Evolutionary conservation across 2,888 invertebrate species (phyloP).

Genomic region (Epicampocera succincta): DNA sequence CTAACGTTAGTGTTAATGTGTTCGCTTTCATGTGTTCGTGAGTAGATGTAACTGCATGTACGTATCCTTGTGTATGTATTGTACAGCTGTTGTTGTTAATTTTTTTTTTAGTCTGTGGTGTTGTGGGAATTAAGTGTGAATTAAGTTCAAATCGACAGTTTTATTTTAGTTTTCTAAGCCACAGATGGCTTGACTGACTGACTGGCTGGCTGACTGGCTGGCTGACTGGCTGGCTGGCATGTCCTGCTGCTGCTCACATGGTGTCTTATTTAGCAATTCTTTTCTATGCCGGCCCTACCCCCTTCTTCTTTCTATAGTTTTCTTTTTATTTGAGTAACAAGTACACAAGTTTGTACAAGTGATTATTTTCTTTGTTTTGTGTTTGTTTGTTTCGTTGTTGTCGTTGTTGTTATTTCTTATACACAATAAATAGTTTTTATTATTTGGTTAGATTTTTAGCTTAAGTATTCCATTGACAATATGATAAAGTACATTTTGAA

Average conservation of each 20-base stretch:
- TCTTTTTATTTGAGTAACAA: slow-evolving; percentile 19
- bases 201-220: slow-evolving; percentile 37
- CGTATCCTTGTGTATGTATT: background rate
- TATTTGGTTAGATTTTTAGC: slow-evolving; percentile 55
- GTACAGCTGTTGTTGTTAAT: slow-evolving; percentile 5
- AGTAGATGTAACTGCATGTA: background rate
- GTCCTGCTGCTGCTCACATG: slow-evolving; percentile 49
- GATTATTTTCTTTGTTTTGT: slow-evolving; percentile 1
- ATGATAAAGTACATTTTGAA: slow-evolving; percentile 44
- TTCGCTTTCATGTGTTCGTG: too few relatives aligned
- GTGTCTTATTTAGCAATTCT: slow-evolving; percentile 20
- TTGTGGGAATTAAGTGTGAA: slow-evolving; percentile 69
- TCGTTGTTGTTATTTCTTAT: background rate
- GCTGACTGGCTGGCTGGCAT: slow-evolving; percentile 19
- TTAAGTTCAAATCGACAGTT: slow-evolving; percentile 69
- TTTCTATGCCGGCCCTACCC: background rate
- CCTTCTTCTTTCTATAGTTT: background rate
- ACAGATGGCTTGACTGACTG: slow-evolving; percentile 35
- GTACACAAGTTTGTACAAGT: slow-evolving; percentile 14
- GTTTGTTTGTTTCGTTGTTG: too few relatives aligned
- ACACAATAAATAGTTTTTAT: slow-evolving; percentile 31
- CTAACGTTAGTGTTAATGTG: slow-evolving; percentile 9
- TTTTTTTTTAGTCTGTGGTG: slow-evolving; percentile 44
- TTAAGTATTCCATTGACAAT: slow-evolving; percentile 65
- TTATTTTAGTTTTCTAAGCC: slow-evolving; percentile 58